Evolutionary conservation across 2,113 vertebrate genomes (phyloP).

Genomic region (Pantherophis guttatus): DNA sequence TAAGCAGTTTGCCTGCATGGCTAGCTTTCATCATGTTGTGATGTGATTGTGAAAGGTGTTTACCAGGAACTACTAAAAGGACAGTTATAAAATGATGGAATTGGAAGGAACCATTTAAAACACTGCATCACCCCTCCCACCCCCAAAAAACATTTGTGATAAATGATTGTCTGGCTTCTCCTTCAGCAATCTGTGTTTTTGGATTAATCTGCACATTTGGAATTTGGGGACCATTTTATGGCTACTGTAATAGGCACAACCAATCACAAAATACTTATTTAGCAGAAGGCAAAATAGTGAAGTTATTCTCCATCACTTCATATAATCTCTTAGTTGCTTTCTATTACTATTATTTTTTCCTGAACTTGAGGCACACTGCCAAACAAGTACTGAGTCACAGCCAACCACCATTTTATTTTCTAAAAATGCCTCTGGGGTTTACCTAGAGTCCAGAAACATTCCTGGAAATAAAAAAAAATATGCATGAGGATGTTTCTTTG

Average conservation of each 20-base stretch:
- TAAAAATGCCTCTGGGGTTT: background rate
- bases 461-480: background rate
- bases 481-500: background rate
- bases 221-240: background rate
- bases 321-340: background rate
- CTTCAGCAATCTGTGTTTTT: background rate
- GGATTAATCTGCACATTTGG: background rate
- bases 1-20: slow-evolving; percentile 39
- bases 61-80: slow-evolving; percentile 19
- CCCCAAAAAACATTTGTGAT: background rate
- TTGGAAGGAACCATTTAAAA: background rate
- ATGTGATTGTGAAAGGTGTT: slow-evolving; percentile 18
- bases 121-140: background rate
- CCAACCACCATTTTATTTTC: background rate
- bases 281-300: background rate
- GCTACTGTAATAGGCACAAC: background rate
- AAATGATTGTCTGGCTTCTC: background rate
- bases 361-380: background rate
- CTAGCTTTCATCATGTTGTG: slow-evolving; percentile 20
- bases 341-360: background rate
- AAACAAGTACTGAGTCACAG: background rate
- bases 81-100: background rate
- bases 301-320: background rate
- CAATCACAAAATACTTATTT: background rate
- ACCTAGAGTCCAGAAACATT: background rate